phyloP scores from a whole-genome alignment of 2,888 invertebrate species.

The Dugesia japonica region DNA sequence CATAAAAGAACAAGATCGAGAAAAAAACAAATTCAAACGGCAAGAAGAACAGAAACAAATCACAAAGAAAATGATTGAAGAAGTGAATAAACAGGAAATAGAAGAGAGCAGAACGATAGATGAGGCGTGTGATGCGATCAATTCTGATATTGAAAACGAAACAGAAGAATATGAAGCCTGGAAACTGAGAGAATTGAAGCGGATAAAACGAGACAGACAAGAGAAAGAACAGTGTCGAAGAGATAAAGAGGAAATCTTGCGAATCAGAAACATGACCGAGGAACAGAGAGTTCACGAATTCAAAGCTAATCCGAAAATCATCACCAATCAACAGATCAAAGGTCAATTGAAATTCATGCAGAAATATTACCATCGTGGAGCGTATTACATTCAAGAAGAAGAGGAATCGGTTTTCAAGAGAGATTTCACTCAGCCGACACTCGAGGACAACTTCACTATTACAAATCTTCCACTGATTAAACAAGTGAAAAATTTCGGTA shows the following conservation, averaged over 20 bases:
- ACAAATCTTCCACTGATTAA: slow-evolving; percentile 94
- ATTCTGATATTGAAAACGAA: slow-evolving; percentile 61
- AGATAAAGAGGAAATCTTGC: slow-evolving; percentile 27
- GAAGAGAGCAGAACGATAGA: slow-evolving; percentile 54
- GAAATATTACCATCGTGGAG: slow-evolving; percentile 97
- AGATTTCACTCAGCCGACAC: slow-evolving; percentile 80
- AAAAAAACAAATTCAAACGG: slow-evolving; percentile 22
- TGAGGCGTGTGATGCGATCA: slow-evolving; percentile 42
- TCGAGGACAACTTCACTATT: slow-evolving; percentile 98
- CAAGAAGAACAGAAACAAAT: slow-evolving; percentile 26
- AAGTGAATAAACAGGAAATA: slow-evolving; percentile 71
- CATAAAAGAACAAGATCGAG: background rate
- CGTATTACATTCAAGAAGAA: slow-evolving; percentile 62
- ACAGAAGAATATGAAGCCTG: slow-evolving; percentile 74
- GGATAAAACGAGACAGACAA: slow-evolving; percentile 85
- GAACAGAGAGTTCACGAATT: slow-evolving; percentile 79
- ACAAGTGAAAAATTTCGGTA: slow-evolving; percentile 99
- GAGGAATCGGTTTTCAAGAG: slow-evolving; percentile 76
- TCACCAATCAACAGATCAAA: slow-evolving; percentile 64
- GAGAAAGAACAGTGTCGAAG: slow-evolving; percentile 64
- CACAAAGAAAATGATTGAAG: slow-evolving; percentile 61
- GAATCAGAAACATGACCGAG: slow-evolving; percentile 63
- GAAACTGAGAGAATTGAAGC: slow-evolving; percentile 85
- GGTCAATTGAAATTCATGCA: slow-evolving; percentile 98
- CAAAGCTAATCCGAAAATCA: slow-evolving; percentile 70